These are phyloP conservation scores for Chaetodon trifasciatus DNA, from an alignment of 2,797 vertebrate genomes.

Conservation along the genomic window DNA sequence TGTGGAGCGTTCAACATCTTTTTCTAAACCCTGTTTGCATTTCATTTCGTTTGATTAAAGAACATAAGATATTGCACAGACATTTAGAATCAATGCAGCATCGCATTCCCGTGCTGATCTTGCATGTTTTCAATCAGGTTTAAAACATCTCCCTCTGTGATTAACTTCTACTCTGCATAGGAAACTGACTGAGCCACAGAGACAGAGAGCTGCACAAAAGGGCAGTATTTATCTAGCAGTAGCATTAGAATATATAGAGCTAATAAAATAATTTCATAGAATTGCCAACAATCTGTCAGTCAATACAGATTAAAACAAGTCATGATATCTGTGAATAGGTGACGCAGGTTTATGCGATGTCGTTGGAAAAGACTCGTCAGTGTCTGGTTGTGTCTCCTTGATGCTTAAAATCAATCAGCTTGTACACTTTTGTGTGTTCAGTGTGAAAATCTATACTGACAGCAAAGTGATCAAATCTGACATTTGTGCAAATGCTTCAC, in stretches of 20 bases:
- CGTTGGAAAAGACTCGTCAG: conserved; percentile 10
- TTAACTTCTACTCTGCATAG: conserved; percentile 57
- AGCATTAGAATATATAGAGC: conserved; percentile 55
- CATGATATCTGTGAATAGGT: conserved; percentile 1
- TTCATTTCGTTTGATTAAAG: conserved; percentile 38
- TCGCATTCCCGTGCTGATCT: conserved; percentile 63
- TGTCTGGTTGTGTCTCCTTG: not conserved
- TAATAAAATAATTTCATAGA: conserved; percentile 45
- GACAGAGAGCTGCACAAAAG: conserved; percentile 57
- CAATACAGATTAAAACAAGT: conserved; percentile 36
- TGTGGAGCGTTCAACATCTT: conserved; percentile 47
- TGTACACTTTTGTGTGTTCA: not conserved
- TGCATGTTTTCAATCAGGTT: conserved; percentile 56
- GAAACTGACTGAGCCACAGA: conserved; percentile 40
- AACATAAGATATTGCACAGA: conserved; percentile 59
- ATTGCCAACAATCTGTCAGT: conserved; percentile 34
- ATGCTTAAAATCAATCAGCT: conserved; percentile 7
- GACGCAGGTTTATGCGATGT: conserved; percentile 13
- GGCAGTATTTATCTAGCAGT: conserved; percentile 53
- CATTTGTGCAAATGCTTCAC: conserved; percentile 53
- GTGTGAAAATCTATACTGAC: conserved; percentile 41
- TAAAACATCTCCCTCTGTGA: conserved; percentile 18
- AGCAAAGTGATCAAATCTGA: conserved; percentile 21
- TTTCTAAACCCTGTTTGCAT: conserved; percentile 48
- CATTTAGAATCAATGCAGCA: conserved; percentile 37